phyloP scores from a whole-genome alignment of 1,140 invertebrate species.

The Leptinotarsa lineolata region DNA sequence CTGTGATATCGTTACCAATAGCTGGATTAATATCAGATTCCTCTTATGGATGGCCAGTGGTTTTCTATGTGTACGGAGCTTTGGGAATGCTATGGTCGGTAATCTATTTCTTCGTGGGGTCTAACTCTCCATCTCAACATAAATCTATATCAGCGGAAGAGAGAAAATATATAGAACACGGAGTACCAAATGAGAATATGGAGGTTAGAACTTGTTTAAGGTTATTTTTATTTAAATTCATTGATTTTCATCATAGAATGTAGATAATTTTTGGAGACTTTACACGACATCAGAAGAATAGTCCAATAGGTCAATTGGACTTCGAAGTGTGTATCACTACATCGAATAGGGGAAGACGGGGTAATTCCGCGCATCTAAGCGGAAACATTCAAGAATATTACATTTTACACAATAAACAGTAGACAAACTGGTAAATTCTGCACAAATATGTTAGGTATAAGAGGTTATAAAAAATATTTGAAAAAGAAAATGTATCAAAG shows the following conservation, averaged over 20 bases:
- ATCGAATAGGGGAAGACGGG: no score
- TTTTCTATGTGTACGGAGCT: conserved; percentile 77
- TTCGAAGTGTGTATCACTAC: no score
- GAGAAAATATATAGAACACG: conserved; percentile 64
- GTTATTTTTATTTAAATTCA: neutral
- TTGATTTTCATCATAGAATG: neutral
- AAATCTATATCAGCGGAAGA: conserved; percentile 65
- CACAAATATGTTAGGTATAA: no score
- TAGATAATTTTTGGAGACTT: neutral
- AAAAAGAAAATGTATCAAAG: no score
- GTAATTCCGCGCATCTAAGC: no score
- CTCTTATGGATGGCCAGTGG: conserved; percentile 72
- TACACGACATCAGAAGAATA: neutral
- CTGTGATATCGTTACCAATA: conserved; percentile 71
- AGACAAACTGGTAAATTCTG: no score
- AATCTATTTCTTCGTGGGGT: conserved; percentile 66
- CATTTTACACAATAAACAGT: no score
- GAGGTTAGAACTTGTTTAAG: neutral
- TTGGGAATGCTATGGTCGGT: conserved; percentile 66
- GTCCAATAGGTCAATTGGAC: neutral
- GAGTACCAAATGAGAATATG: conserved; percentile 10
- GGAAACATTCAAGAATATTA: no score
- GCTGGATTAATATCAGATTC: conserved; percentile 70
- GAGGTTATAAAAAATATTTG: no score
- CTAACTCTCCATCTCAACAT: conserved; percentile 68